Evolutionary conservation across 2,797 vertebrate species (phyloP).

Genomic region (Premnoplex brunnescens): DNA sequence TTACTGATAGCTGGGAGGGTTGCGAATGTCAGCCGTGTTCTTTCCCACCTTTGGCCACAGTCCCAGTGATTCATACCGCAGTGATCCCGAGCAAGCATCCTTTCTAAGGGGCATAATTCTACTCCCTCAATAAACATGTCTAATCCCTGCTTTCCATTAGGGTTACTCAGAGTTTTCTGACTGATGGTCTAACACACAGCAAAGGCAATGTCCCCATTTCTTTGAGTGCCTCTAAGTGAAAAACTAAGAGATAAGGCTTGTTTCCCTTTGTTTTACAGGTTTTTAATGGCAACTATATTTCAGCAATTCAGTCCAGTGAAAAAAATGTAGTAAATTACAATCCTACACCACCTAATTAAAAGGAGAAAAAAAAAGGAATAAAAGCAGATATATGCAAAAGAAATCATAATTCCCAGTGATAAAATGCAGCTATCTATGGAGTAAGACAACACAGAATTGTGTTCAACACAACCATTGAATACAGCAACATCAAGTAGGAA

Average conservation of each 20-base stretch:
- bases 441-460: not conserved
- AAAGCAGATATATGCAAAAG: not conserved
- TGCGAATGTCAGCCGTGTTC: constrained; percentile 61
- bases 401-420: not conserved
- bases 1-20: constrained; percentile 66
- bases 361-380: not conserved
- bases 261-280: not conserved
- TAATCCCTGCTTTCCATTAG: constrained; percentile 37
- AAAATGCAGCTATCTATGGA: not conserved
- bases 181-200: not conserved
- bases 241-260: not conserved
- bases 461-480: not conserved
- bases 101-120: constrained; percentile 55
- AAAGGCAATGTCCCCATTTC: not conserved
- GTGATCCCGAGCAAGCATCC: constrained; percentile 53
- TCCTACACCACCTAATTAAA: not conserved
- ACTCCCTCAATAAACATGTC: constrained; percentile 43
- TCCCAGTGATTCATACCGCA: constrained; percentile 57
- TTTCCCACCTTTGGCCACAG: constrained; percentile 67
- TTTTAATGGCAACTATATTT: not conserved
- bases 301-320: not conserved
- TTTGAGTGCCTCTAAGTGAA: not conserved
- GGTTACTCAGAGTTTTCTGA: constrained; percentile 39
- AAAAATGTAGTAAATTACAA: not conserved
- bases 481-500: not conserved